Base-by-base conservation (phyloP, 2,888 invertebrate genomes). In the Diogma glabrata region DNA sequence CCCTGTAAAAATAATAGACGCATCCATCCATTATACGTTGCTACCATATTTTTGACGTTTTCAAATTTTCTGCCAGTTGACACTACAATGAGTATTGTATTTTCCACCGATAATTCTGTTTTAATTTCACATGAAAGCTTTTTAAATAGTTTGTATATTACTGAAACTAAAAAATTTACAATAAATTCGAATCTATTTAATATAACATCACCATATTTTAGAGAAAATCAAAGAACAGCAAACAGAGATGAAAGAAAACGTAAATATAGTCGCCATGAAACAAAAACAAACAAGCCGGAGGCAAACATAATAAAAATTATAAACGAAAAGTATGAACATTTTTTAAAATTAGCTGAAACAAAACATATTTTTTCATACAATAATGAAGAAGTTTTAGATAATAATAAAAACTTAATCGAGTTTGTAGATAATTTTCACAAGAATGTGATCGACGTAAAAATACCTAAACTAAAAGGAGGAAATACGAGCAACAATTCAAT, bases 401-500 rank as follows among this genome's bases (percentile, higher is more conserved):
- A 52, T 57, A 75, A 67, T 49, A 64, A 58, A 49, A 62, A 55
- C 57, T 74, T 62, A 58, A 71, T 63, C 53, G 58, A 51, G 56
- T 59, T 54, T 60, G 67, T 69, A 4, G 61, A 64, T 40, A 61
- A 61, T 47, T 69, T 72, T 60, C 75, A 70, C 60, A 60, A 16
- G 19, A 28, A 19, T 12, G 5, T 22, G 10, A 20, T 19, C 2
- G 23, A 46, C 17, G 19, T 19, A 8, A 5, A 10, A 7, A 60
- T 70, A 28, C 70, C 71, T 2, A 63, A 65, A 52, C 66, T 73
- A 33, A 65, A 70, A 57, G 87, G 84, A 24, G 75, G 75, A 7
- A 86, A 84, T 61, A 67, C 69, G 48, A 72, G 71, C 6, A 64
- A 73, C 5, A 58, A 60, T 30, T 66, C 80, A 48, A 64, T 81